phyloP scores from a whole-genome alignment of 2,113 vertebrate species.

The Rhinoptilus africanus region DNA sequence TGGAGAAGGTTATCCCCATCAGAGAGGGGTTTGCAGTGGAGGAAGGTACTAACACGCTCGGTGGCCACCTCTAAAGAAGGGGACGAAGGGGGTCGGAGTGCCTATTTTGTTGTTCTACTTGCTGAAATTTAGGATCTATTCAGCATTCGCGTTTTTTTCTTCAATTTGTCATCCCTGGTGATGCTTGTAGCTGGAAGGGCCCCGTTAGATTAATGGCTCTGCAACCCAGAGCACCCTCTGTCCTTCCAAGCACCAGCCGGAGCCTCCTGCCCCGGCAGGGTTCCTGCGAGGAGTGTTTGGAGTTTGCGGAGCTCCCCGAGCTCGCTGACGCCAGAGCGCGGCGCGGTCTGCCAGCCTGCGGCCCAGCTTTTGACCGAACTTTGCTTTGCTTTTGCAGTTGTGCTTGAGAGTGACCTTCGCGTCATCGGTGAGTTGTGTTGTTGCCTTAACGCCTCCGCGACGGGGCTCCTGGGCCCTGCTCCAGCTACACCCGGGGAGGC shows the following conservation, averaged over 20 bases:
- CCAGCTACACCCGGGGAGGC: not conserved
- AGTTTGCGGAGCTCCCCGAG: not conserved
- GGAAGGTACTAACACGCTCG: slow-evolving; percentile 76
- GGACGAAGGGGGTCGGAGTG: not conserved
- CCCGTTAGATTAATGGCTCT: too few species aligned
- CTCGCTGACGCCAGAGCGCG: not conserved
- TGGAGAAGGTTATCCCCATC: slow-evolving; percentile 85
- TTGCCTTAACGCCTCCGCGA: not conserved
- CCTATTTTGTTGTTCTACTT: not conserved
- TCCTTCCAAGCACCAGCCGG: not conserved
- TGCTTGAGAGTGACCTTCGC: slow-evolving; percentile 45
- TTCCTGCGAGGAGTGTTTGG: accelerated
- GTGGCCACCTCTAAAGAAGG: too few species aligned
- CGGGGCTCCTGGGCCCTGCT: not conserved
- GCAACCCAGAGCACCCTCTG: accelerated
- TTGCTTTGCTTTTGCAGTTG: slow-evolving; percentile 56
- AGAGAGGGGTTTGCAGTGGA: slow-evolving; percentile 81
- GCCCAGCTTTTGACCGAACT: not conserved
- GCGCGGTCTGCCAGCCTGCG: accelerated
- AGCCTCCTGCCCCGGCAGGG: not conserved
- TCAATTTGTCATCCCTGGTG: not conserved
- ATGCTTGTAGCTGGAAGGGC: not conserved
- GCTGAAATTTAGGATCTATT: not conserved
- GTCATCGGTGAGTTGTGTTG: slow-evolving; percentile 65
- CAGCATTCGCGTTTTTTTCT: not conserved